A percentile compares a stretch with the other conserved stretches of the same genome.
phyloP scores from a whole-genome alignment of 2,797 vertebrate species.

The Anabacerthia variegaticeps region DNA sequence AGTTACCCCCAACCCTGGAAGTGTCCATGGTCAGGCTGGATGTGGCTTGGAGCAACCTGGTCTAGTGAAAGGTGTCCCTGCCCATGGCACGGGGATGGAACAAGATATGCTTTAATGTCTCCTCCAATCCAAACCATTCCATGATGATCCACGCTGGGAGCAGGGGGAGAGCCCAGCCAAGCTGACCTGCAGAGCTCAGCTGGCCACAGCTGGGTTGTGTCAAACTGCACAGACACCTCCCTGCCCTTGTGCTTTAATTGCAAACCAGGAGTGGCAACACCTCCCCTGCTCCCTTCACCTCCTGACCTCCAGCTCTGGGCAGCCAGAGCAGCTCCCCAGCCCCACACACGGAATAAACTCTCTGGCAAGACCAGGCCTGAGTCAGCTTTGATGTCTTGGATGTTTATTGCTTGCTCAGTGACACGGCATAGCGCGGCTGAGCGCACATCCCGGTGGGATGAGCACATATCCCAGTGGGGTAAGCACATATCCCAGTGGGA shows the following conservation, averaged over 20 bases:
- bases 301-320: background rate
- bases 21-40: background rate
- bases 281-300: background rate
- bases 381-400: background rate
- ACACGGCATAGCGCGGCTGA: background rate
- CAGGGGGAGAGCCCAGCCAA: background rate
- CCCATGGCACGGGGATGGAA: background rate
- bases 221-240: rapidly evolving
- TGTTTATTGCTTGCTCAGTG: slow-evolving; percentile 47
- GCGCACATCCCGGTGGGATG: too few relatives aligned
- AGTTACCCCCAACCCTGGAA: background rate
- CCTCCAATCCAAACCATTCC: background rate
- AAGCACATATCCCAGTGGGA: background rate
- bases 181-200: background rate
- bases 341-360: background rate
- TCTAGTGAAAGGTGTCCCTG: too few relatives aligned
- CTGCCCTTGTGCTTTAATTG: background rate
- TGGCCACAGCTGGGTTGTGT: background rate
- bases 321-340: background rate
- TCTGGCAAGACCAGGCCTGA: background rate
- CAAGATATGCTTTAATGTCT: background rate
- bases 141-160: rapidly evolving
- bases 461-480: background rate
- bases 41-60: background rate
- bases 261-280: background rate